Base-by-base conservation (phyloP, 2,113 vertebrate species). In the Ictalurus furcatus region DNA sequence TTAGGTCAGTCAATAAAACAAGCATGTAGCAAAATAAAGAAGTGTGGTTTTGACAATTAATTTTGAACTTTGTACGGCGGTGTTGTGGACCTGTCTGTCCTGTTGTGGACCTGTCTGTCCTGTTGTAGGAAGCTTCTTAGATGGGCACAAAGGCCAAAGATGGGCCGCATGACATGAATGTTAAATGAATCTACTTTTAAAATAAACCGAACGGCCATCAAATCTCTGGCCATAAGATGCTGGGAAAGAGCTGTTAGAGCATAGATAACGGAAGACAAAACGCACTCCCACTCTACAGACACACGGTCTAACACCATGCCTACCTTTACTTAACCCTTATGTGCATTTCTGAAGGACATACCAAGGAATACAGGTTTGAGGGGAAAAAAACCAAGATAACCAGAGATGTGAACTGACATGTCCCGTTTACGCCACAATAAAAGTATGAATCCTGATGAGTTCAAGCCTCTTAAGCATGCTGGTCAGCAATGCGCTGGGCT, bases 351-450 rank as follows among this genome's bases (percentile, higher is more conserved):
- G 85, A 88, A 88, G 81, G 76, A 88, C 85, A 90, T 74, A 83
- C 87, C 74, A 92, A 91, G 91, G 90, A 91, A 93, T 90, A 89
- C 80, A 85, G 69, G 67, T 82, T 86, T 86, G 44, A 67, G 48
- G 67, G 67, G 5, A 80, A 79, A 71, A 87, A 85, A 78, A 86
- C 11, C 11, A 71, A 92, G 90, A 93, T 93, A 92, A 91, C 84
- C 69, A 56, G 86, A 89, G 90, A 92, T 90, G 89, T 91, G 92
- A 93, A 90, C 92, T 90, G 61, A 92, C 92, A 92, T 17, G 91
- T 92, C 87, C 91, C 90, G 92, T 92, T 92, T 93, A 91, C 91
- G 73, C 83, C 91, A 92, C 87, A 93, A 92, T 92, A 91, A 89
- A 67, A 89, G 83, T 89, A 58, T 73, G 89, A 90, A 89, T 81